Evolutionary conservation across 2,797 vertebrate genomes (phyloP).

Genomic region (Lepus oiostolus): DNA sequence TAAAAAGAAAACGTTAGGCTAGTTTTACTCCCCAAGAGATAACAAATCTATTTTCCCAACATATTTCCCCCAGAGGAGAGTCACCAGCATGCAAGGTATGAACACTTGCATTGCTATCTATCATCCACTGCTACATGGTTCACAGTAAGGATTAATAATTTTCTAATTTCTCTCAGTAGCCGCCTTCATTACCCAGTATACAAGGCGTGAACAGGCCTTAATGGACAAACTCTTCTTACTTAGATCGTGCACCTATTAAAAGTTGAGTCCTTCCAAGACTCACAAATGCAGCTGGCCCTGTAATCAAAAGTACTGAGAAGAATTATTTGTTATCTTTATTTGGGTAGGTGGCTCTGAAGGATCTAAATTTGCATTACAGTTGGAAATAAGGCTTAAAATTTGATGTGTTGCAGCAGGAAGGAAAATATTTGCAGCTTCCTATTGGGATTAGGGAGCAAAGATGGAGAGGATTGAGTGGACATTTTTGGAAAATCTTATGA

Average conservation of each 20-base stretch:
- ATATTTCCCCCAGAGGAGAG: background rate
- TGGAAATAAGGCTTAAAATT: background rate
- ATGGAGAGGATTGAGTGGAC: background rate
- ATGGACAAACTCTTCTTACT: background rate
- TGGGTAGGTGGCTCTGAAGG: background rate
- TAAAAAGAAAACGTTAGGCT: conserved; percentile 57
- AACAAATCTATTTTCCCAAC: conserved; percentile 13
- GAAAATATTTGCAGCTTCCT: background rate
- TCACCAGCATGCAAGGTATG: background rate
- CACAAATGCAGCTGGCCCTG: background rate
- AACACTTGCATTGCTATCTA: background rate
- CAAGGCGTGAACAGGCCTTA: background rate
- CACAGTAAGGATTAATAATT: background rate
- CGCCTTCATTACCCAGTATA: conserved; percentile 8
- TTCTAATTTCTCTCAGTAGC: conserved; percentile 24
- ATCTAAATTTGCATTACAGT: background rate
- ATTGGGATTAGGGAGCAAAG: accelerated
- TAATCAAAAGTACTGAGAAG: background rate
- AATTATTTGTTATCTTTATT: background rate
- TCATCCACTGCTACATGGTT: background rate
- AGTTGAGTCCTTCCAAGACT: background rate
- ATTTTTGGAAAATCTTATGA: background rate
- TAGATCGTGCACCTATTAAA: background rate
- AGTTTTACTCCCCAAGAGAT: background rate
- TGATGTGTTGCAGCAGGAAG: background rate